Evolutionary conservation across 2,113 vertebrate species (phyloP).

Genomic region (Chrysochloris asiatica): DNA sequence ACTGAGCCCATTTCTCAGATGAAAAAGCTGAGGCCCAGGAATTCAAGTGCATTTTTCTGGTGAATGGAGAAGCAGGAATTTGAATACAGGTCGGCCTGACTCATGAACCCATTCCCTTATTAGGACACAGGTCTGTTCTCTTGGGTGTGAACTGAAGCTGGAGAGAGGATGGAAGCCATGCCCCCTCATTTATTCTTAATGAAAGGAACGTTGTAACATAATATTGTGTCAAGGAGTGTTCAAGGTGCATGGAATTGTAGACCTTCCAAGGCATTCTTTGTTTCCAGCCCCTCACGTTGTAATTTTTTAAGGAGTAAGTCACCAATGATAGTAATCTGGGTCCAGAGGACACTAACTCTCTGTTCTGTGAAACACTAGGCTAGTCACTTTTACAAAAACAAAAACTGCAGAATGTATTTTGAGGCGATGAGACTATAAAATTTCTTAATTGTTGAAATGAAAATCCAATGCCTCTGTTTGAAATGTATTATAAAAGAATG

Average conservation of each 20-base stretch:
- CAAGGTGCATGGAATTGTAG: background rate
- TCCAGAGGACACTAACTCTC: background rate
- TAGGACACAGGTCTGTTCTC: background rate
- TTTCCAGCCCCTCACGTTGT: background rate
- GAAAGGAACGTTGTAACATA: background rate
- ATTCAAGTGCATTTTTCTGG: background rate
- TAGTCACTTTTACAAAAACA: conserved; percentile 30
- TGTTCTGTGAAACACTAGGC: background rate
- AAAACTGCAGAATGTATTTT: conserved; percentile 31
- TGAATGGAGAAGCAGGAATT: background rate
- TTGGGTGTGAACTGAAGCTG: background rate
- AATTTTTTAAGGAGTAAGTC: background rate
- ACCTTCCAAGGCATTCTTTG: background rate
- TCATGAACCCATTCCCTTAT: background rate
- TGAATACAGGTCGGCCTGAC: background rate
- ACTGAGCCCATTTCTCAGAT: background rate
- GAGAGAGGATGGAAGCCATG: background rate
- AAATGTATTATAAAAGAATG: conserved; percentile 66
- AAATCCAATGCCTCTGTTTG: conserved; percentile 60
- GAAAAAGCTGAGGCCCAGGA: background rate
- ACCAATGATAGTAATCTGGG: background rate
- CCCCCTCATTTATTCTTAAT: background rate
- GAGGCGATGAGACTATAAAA: conserved; percentile 55
- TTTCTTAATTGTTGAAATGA: conserved; percentile 71
- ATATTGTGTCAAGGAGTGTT: background rate